Percentiles rank a stretch among this genome's conserved stretches.
phyloP scores from a whole-genome alignment of 1,140 invertebrate genomes.

The Microplitis mediator region DNA sequence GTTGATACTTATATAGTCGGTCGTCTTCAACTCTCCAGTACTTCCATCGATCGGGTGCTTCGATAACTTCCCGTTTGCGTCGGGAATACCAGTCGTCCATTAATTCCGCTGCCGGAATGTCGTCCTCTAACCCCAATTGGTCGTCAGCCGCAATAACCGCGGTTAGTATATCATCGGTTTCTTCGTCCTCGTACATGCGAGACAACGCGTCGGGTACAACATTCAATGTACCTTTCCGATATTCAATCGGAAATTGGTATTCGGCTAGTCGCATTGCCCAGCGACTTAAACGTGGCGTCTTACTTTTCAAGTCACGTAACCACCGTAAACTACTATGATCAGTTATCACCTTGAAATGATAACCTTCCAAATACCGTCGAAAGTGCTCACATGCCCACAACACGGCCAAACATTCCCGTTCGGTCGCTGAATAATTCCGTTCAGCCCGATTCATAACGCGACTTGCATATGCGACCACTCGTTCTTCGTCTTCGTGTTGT shows the following conservation, averaged over 20 bases:
- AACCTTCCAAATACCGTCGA: conserved; percentile 50
- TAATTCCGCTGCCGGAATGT: too few species aligned
- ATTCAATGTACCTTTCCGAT: conserved; percentile 29
- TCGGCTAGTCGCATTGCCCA: conserved; percentile 51
- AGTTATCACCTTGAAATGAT: conserved; percentile 49
- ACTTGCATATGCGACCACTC: too few species aligned
- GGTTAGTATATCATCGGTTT: not conserved
- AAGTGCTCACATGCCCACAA: conserved; percentile 59
- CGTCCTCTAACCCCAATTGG: too few species aligned
- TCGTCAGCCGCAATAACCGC: too few species aligned
- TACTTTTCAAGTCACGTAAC: conserved; percentile 56
- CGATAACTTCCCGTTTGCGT: too few species aligned
- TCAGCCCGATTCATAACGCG: too few species aligned
- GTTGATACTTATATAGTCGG: not conserved
- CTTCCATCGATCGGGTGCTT: not conserved
- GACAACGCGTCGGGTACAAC: conserved; percentile 38
- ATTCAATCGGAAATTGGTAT: conserved; percentile 29
- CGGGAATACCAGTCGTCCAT: too few species aligned
- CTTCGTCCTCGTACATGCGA: conserved; percentile 20
- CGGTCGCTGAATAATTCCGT: conserved; percentile 38
- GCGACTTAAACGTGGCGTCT: conserved; percentile 48
- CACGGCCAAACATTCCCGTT: conserved; percentile 61
- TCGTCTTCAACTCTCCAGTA: not conserved
- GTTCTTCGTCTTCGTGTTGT: too few species aligned
- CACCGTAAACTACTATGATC: conserved; percentile 63